Evolutionary conservation across 2,113 vertebrate species (phyloP), one percentile per base, ranked within the genome.

Genomic region (Pomatostomus ruficeps): DNA sequence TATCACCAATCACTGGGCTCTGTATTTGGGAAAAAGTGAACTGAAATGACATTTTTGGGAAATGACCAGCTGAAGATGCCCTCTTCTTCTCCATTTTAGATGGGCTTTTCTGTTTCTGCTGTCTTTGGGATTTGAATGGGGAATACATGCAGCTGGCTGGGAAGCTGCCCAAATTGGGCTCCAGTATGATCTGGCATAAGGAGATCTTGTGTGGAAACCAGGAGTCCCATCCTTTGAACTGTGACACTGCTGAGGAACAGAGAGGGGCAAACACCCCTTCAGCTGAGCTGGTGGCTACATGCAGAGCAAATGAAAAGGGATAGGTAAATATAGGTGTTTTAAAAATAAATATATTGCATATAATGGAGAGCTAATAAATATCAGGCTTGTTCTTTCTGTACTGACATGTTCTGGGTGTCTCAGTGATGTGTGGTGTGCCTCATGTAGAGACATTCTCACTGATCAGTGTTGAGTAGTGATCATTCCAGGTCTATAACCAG

Each of bases 401-500:
- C 24, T 55, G 28, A 11, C 11, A 3, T 20, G 33, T 46, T 73
- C 42, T 36, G 71, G 38, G 23, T 54, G 42, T 52, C 31, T 79
- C 35, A 49, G 43, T 4, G 2, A 31, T 26, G 52, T 35, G 40
- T 63, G 57, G 21, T 57, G 16, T 5, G 9, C 52, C 38, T 78
- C 21, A 23, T 2, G 12, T 18, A 10, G 46, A 73, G n/a, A 29
- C 2, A 3, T 23, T 72, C 40, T 88, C 3, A 1, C 38, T 67
- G 51, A 28, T 45, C 12, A 5, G 0, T 33, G 33, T 35, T 81
- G 81, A 29, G 42, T 15, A 52, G 38, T 3, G 3, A 12, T 49
- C 0, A 0, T 52, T 73, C 2, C 1, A 54, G 40, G 33, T 19
- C 43, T 24, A 1, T 14, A 38, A 26, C 23, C 0, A 1, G 66